A percentile compares a stretch with the other conserved stretches of the same genome.
These are phyloP conservation scores for Monoplex corrugatus DNA, from an alignment of 2,888 invertebrate genomes.

Conservation along the genomic window DNA sequence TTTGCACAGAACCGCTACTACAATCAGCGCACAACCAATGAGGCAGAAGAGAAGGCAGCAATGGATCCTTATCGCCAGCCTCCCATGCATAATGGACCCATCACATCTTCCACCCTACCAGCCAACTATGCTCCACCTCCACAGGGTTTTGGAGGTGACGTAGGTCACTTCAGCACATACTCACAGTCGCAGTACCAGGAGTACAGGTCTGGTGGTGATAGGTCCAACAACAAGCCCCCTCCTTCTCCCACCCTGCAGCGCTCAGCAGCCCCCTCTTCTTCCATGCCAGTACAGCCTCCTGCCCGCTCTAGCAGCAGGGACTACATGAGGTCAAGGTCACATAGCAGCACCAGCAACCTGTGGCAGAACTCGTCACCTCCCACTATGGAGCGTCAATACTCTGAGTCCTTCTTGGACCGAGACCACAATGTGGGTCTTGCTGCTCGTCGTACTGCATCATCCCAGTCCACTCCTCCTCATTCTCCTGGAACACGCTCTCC, in stretches of 20 bases:
- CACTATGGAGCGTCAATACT: conserved; percentile 61
- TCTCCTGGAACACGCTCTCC: conserved; percentile 59
- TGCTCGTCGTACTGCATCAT: conserved; percentile 50
- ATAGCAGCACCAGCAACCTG: conserved; percentile 64
- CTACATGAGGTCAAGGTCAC: conserved; percentile 70
- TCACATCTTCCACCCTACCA: conserved; percentile 62
- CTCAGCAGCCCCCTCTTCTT: conserved; percentile 57
- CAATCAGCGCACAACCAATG: conserved; percentile 85
- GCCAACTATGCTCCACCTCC: conserved; percentile 56
- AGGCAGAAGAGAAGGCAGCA: conserved; percentile 77
- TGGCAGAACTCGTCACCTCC: conserved; percentile 37
- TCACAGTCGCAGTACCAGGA: conserved; percentile 50
- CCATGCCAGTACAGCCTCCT: conserved; percentile 61
- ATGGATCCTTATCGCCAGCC: conserved; percentile 63
- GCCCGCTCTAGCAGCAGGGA: conserved; percentile 74
- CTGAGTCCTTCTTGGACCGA: conserved; percentile 65
- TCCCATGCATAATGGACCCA: conserved; percentile 67
- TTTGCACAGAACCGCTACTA: conserved; percentile 81
- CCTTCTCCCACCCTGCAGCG: conserved; percentile 69
- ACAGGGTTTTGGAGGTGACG: conserved; percentile 58
- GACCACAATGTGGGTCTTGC: conserved; percentile 54
- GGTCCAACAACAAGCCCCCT: conserved; percentile 67
- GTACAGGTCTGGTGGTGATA: conserved; percentile 50
- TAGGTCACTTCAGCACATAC: conserved; percentile 60
- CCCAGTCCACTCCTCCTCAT: conserved; percentile 55